These are phyloP conservation scores for Catostylus mosaicus DNA, from an alignment of 30 jellyfish, hydroid and myxozoan genomes.

Conservation along the genomic window DNA sequence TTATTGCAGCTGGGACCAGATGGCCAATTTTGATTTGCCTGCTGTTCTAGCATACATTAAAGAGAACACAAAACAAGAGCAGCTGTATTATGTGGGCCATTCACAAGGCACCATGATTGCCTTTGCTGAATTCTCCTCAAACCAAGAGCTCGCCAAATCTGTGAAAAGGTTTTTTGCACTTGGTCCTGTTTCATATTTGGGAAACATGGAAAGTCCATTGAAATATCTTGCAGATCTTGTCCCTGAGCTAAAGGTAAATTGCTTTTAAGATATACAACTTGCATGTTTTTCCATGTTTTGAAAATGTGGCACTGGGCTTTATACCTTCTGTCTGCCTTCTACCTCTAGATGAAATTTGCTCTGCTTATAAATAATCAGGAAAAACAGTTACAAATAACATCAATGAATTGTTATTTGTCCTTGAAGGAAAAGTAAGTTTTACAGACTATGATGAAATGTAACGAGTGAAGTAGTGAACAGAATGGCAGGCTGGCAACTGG, in stretches of 20 bases:
- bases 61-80: constrained; percentile 70
- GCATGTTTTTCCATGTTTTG: background rate
- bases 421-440: too few species aligned
- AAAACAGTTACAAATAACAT: too few species aligned
- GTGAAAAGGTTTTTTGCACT: constrained; percentile 81
- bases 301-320: too few species aligned
- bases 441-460: too few species aligned
- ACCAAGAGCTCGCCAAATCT: constrained; percentile 61
- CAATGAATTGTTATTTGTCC: too few species aligned
- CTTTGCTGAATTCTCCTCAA: constrained; percentile 86
- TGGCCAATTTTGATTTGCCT: constrained; percentile 91
- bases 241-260: constrained; percentile 82
- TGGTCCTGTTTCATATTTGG: constrained; percentile 88
- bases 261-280: too few species aligned
- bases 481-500: too few species aligned
- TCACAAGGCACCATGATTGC: constrained; percentile 97
- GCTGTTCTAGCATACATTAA: constrained; percentile 71
- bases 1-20: constrained; percentile 84
- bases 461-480: too few species aligned
- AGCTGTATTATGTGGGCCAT: constrained; percentile 87
- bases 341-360: too few species aligned
- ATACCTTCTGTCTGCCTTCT: too few species aligned
- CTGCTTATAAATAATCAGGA: too few species aligned
- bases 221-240: constrained; percentile 79
- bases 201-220: constrained; percentile 88